These are phyloP conservation scores for Lichenostomus cassidix DNA, from an alignment of 2,113 vertebrate species.

Conservation along the genomic window DNA sequence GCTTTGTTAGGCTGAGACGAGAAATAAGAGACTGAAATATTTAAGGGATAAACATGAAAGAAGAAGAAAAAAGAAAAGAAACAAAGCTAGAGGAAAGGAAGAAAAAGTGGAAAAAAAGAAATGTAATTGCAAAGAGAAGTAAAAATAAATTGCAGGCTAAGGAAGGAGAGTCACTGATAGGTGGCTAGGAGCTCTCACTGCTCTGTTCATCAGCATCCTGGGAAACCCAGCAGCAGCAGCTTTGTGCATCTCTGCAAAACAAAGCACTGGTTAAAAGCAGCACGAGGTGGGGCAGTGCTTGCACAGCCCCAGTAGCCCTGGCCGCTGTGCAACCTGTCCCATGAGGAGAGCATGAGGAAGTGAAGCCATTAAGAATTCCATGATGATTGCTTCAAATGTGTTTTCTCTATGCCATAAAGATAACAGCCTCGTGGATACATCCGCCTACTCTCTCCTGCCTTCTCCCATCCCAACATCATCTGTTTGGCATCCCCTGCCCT, in stretches of 20 bases:
- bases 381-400: constrained; percentile 89
- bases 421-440: constrained; percentile 79
- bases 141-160: not conserved
- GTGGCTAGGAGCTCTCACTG: not conserved
- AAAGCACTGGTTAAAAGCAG: constrained; percentile 73
- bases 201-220: constrained; percentile 56
- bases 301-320: constrained; percentile 77
- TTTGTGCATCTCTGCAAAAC: constrained; percentile 71
- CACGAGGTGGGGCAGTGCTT: constrained; percentile 64
- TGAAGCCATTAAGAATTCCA: constrained; percentile 92
- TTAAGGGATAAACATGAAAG: not conserved
- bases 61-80: not conserved
- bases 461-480: not conserved
- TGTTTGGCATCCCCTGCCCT: not conserved
- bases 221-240: constrained; percentile 22
- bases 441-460: constrained; percentile 32
- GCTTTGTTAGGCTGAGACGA: not conserved
- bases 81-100: not conserved
- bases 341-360: constrained; percentile 83
- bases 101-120: not conserved
- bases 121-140: not conserved
- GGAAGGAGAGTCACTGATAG: not conserved
- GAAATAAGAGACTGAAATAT: not conserved
- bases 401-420: constrained; percentile 85
- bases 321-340: constrained; percentile 78